Evolutionary conservation across 2,888 invertebrate genomes (phyloP).

Genomic region (Caenorhabditis wallacei): DNA sequence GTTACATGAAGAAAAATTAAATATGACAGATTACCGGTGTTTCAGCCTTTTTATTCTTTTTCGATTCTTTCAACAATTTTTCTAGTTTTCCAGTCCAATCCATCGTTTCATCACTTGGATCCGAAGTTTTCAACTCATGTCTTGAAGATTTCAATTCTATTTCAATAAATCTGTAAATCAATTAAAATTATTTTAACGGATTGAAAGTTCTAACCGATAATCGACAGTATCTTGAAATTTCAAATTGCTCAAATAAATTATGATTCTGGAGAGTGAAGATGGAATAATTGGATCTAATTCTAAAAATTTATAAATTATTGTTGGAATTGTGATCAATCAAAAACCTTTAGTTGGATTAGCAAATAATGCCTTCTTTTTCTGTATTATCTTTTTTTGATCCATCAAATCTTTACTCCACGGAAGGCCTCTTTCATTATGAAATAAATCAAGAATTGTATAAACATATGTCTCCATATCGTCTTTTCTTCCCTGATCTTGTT

Average conservation of each 20-base stretch:
- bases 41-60: constrained; percentile 24
- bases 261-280: constrained; percentile 10
- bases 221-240: constrained; percentile 51
- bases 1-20: background rate
- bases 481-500: constrained; percentile 60
- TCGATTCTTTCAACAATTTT: constrained; percentile 14
- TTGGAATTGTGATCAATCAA: background rate
- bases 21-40: background rate
- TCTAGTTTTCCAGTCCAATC: constrained; percentile 48
- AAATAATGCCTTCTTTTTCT: constrained; percentile 57
- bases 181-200: background rate
- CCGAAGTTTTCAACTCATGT: constrained; percentile 4
- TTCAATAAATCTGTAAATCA: constrained; percentile 28
- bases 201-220: constrained; percentile 23
- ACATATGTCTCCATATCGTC: constrained; percentile 64
- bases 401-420: constrained; percentile 44
- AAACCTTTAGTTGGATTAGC: constrained; percentile 48
- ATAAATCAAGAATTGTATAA: constrained; percentile 59
- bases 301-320: background rate
- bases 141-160: constrained; percentile 12
- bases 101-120: constrained; percentile 30
- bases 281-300: constrained; percentile 37
- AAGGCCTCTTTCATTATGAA: constrained; percentile 49
- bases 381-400: constrained; percentile 28
- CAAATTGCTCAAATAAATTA: constrained; percentile 21